Conservation (phyloP, 2,888 invertebrate genomes). For the Phymatocera aterrima region DNA sequence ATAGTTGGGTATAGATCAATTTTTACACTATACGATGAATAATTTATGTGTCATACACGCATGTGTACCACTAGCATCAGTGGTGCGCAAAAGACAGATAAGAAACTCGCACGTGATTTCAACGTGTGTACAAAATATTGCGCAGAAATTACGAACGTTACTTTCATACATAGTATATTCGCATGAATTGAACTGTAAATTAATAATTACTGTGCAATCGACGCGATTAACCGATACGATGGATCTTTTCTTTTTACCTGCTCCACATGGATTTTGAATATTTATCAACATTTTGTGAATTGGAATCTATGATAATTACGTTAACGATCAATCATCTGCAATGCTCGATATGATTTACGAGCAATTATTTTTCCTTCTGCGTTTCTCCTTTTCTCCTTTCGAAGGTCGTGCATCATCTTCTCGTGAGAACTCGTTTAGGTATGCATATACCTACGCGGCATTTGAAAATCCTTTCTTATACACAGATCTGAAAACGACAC, state of each 20-base stretch:
- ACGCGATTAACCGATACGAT: neutral
- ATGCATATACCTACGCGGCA: no score
- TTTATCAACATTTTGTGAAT: no score
- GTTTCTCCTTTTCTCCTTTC: no score
- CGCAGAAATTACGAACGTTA: conserved; percentile 11
- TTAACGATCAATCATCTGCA: neutral
- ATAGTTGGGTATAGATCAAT: neutral
- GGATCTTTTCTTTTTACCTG: no score
- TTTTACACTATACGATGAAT: neutral
- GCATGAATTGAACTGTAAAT: neutral
- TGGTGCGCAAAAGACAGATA: neutral
- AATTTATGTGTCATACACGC: neutral
- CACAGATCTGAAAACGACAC: neutral
- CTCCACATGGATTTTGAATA: no score
- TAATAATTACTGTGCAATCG: neutral
- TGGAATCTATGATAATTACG: no score
- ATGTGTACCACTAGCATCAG: neutral
- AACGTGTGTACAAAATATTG: conserved; percentile 40
- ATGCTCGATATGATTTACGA: no score
- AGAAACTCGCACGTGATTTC: conserved; percentile 34
- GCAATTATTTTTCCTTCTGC: no score
- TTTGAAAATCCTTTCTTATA: no score
- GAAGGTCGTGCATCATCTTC: no score
- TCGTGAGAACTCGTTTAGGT: no score
- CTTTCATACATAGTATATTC: neutral